Evolutionary conservation across 2,888 invertebrate species (phyloP).

Genomic region (Cyclophora albipunctata): DNA sequence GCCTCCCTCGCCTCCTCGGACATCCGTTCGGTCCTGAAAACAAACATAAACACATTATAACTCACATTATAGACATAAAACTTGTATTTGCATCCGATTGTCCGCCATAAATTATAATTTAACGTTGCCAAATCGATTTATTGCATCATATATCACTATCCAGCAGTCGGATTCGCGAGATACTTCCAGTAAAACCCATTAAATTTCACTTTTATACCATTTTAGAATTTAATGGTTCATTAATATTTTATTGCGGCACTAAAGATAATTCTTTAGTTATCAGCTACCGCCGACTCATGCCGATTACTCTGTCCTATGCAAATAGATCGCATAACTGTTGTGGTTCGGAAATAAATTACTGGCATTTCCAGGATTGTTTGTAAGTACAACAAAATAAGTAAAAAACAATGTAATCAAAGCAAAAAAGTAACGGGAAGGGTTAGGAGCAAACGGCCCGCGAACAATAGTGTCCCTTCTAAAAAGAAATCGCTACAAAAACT

Average conservation of each 20-base stretch:
- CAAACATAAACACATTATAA: conserved; percentile 29
- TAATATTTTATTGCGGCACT: conserved; percentile 67
- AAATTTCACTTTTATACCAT: conserved; percentile 73
- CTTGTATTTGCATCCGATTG: conserved; percentile 21
- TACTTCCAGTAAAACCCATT: conserved; percentile 53
- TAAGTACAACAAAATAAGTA: conserved; percentile 39
- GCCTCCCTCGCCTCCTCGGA: conserved; percentile 93
- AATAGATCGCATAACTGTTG: conserved; percentile 17
- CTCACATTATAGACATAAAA: conserved; percentile 14
- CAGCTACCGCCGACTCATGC: conserved; percentile 59
- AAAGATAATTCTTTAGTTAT: conserved; percentile 71
- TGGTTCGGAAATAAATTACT: conserved; percentile 12
- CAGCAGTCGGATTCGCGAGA: conserved; percentile 50
- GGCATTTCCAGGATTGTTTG: conserved; percentile 19
- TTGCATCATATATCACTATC: conserved; percentile 57
- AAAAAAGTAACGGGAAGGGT: conserved; percentile 69
- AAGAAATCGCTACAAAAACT: conserved; percentile 53
- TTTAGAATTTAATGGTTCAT: conserved; percentile 71
- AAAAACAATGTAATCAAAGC: conserved; percentile 42
- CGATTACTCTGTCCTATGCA: conserved; percentile 41
- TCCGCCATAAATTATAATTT: conserved; percentile 31
- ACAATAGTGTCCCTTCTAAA: conserved; percentile 60
- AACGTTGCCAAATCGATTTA: conserved; percentile 52
- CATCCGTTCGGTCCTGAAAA: conserved; percentile 96
- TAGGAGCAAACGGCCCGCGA: conserved; percentile 54